phyloP scores from a whole-genome alignment of 2,797 vertebrate species.

The Bradypodion ventrale region DNA sequence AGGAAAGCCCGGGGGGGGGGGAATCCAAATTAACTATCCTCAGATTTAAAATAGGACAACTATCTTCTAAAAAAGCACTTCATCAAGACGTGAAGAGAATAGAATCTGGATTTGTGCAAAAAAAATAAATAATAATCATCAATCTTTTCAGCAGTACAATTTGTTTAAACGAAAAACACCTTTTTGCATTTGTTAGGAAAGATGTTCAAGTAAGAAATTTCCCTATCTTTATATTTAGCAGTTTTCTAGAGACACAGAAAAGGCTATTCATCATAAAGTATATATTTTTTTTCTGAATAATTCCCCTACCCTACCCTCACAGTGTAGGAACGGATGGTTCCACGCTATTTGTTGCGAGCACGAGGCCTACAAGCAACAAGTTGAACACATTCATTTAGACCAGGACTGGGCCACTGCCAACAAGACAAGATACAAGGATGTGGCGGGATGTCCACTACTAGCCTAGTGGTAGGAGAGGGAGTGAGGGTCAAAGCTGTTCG shows the following conservation, averaged over 20 bases:
- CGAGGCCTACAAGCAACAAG: background rate
- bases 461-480: no score
- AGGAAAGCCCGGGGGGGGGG: background rate
- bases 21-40: background rate
- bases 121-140: no score
- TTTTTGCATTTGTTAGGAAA: conserved; percentile 33
- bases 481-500: no score
- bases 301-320: background rate
- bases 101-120: background rate
- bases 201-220: background rate
- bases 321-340: background rate
- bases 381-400: background rate
- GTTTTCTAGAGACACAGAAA: conserved; percentile 30
- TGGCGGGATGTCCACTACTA: no score
- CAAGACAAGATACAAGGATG: no score
- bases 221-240: conserved; percentile 4
- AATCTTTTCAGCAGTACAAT: conserved; percentile 18
- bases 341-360: no score
- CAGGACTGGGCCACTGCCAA: no score
- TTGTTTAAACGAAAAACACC: conserved; percentile 31
- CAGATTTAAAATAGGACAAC: background rate
- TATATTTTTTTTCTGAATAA: background rate
- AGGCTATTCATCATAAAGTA: conserved; percentile 14
- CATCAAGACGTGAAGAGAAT: conserved; percentile 6
- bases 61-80: conserved; percentile 25